Evolutionary conservation across 2,888 invertebrate genomes (phyloP), one percentile per base, ranked within the genome.

Genomic region (Hirtodrosophila confusa): DNA sequence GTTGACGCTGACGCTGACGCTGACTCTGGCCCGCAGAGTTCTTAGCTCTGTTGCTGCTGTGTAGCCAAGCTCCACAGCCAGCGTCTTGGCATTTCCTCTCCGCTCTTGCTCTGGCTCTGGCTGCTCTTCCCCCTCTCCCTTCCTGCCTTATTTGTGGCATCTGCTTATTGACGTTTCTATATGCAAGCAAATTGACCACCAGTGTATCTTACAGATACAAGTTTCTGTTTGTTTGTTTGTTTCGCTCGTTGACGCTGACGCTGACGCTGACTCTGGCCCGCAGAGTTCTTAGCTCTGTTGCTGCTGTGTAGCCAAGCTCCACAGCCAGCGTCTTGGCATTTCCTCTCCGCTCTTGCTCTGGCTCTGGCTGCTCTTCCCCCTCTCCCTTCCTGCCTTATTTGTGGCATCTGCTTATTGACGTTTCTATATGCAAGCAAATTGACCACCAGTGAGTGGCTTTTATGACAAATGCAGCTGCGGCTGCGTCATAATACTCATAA

Each of bases 171-270:
- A 54, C 33, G 50, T 47, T 41, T 23, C 23, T 41, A 37, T 50
- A 75, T 69, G 70, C 63, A 69, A 51, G 69, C 56, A 51, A 10
- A 58, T 49, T 50, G 53, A 36, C n/a, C 56, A 51, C 49, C 69
- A 12, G 33, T 47, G 55, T 83, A 83, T 83, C 86, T 86, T 69
- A 68, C 49, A 80, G 73, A 86, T 82, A 82, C 82, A 70, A 72
- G 82, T 86, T 86, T 80, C 77, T 71, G 83, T 73, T 77, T 72
- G 64, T n/a, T n/a, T n/a, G n/a, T 76, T 75, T 75, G 75, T 68
- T 72, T 72, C 77, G 73, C 68, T 75, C 73, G 61, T n/a, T n/a
- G n/a, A n/a, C n/a, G n/a, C n/a, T n/a, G n/a, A n/a, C n/a, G n/a
- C n/a, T 17, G 17, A 17, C 17, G 17, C 17, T 17, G 17, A 17